These are phyloP conservation scores for Andrena minutula DNA, from an alignment of 2,888 invertebrate species.

Conservation along the genomic window DNA sequence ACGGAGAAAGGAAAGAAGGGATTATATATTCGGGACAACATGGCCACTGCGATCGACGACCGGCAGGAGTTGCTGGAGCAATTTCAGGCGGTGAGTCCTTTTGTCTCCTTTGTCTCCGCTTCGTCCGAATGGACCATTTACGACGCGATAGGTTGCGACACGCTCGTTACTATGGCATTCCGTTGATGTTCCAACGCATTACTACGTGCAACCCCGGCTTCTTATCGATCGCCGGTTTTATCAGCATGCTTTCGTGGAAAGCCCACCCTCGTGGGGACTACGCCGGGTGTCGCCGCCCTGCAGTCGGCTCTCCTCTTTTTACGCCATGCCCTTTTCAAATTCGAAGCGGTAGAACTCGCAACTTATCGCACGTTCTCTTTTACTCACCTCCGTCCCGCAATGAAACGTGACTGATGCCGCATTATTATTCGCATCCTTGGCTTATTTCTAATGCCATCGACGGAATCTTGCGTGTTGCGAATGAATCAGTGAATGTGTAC, in stretches of 20 bases:
- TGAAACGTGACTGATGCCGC: too few species aligned
- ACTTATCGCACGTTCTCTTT: neutral
- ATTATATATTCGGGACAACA: slow-evolving; percentile 79
- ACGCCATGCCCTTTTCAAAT: neutral
- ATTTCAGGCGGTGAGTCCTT: slow-evolving; percentile 81
- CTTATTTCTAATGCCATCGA: neutral
- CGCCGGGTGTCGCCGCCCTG: slow-evolving; percentile 69
- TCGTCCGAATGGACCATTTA: neutral
- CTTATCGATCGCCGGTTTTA: slow-evolving; percentile 76
- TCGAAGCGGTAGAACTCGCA: too few species aligned
- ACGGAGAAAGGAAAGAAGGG: slow-evolving; percentile 75
- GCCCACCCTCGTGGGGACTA: slow-evolving; percentile 68
- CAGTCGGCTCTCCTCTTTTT: slow-evolving; percentile 45
- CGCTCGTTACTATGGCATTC: slow-evolving; percentile 19
- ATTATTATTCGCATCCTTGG: neutral
- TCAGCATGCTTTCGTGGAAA: slow-evolving; percentile 66
- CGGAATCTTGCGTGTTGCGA: neutral
- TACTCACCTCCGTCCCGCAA: neutral
- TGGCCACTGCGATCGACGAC: slow-evolving; percentile 84
- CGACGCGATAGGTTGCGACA: neutral
- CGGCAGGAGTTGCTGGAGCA: slow-evolving; percentile 83
- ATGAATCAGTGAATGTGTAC: slow-evolving; percentile 40
- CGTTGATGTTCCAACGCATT: slow-evolving; percentile 21
- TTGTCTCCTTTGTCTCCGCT: neutral
- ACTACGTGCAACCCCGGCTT: slow-evolving; percentile 57